phyloP scores from a whole-genome alignment of 2,113 vertebrate species.

The Gasterosteus nipponicus region DNA sequence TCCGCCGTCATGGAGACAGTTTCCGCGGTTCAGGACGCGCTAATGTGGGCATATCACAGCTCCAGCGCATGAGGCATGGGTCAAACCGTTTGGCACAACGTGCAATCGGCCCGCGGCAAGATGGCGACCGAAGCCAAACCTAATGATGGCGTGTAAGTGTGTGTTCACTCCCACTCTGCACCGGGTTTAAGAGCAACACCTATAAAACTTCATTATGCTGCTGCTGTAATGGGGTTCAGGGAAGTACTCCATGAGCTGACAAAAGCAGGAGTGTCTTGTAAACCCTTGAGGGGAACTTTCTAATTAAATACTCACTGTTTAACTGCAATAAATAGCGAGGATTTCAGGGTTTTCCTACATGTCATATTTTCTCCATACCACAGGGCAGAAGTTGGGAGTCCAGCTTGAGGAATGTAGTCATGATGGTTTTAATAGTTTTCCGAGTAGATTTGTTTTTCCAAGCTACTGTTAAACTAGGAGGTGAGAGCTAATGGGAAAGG shows the following conservation, averaged over 20 bases:
- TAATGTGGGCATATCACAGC: conserved; percentile 49
- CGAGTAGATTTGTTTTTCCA: conserved; percentile 78
- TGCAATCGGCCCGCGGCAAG: conserved; percentile 53
- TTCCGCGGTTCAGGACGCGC: conserved; percentile 55
- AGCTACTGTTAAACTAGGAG: conserved; percentile 75
- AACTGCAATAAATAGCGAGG: conserved; percentile 66
- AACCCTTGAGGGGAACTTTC: conserved; percentile 73
- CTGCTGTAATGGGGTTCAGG: conserved; percentile 73
- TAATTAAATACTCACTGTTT: conserved; percentile 71
- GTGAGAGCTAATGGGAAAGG: conserved; percentile 61
- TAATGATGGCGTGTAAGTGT: conserved; percentile 73
- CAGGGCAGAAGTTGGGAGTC: conserved; percentile 76
- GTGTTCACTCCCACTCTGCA: conserved; percentile 61
- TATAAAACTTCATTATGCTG: conserved; percentile 80
- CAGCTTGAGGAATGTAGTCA: conserved; percentile 73
- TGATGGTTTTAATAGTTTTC: conserved; percentile 80
- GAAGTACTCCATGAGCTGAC: conserved; percentile 72
- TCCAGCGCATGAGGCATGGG: conserved; percentile 49
- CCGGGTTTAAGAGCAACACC: conserved; percentile 76
- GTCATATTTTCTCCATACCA: conserved; percentile 77
- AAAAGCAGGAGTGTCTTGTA: conserved; percentile 74
- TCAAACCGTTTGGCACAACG: conserved; percentile 61
- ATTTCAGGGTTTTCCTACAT: conserved; percentile 76
- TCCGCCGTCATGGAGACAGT: background rate
- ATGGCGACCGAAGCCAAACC: conserved; percentile 64